Evolutionary conservation across 2,797 vertebrate genomes (phyloP).

Genomic region (Neosilurus hyrtlii): DNA sequence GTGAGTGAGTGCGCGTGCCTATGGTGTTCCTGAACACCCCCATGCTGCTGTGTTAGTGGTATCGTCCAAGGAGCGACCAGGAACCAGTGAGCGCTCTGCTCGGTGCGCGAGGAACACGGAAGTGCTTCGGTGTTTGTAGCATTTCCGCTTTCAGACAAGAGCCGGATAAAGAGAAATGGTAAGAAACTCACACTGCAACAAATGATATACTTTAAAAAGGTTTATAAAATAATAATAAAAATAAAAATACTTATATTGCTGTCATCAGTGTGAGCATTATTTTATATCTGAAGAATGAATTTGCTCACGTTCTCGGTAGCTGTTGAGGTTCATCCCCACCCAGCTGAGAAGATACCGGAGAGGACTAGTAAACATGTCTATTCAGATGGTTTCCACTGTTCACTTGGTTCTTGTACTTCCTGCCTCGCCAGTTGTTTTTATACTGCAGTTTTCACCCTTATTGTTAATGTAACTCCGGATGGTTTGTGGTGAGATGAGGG

Average conservation of each 20-base stretch:
- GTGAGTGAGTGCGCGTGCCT: too few species aligned
- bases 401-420: too few species aligned
- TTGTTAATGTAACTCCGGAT: not conserved
- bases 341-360: not conserved
- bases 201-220: not conserved
- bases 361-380: not conserved
- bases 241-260: not conserved
- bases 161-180: slow-evolving; percentile 71
- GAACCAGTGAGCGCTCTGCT: too few species aligned
- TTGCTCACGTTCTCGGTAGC: not conserved
- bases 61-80: slow-evolving; percentile 26
- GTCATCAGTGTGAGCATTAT: not conserved
- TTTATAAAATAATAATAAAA: too few species aligned
- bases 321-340: not conserved
- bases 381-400: too few species aligned
- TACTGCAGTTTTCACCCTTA: not conserved
- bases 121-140: slow-evolving; percentile 50
- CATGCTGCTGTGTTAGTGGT: slow-evolving; percentile 33
- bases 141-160: slow-evolving; percentile 71
- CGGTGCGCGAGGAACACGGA: slow-evolving; percentile 51
- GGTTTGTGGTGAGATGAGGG: too few species aligned
- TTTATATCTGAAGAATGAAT: not conserved
- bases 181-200: slow-evolving; percentile 47
- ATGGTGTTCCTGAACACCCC: not conserved
- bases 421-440: not conserved